Conservation (phyloP, 2,888 invertebrate genomes). For the Tuta absoluta region DNA sequence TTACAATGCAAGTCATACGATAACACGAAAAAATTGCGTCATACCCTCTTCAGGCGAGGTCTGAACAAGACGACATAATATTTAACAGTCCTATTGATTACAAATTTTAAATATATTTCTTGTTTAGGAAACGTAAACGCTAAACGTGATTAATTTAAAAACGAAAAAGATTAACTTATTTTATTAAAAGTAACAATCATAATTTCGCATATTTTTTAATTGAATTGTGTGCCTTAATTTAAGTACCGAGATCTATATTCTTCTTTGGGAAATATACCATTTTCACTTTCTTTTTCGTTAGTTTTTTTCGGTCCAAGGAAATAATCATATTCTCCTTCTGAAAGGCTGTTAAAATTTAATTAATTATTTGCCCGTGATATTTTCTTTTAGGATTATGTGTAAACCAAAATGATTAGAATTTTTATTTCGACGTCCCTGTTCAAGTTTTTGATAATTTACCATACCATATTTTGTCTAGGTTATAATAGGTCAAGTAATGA, state of each 20-base stretch:
- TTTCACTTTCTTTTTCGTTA: background rate
- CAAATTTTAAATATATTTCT: background rate
- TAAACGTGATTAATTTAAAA: no score
- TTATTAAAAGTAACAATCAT: no score
- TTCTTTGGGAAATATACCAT: background rate
- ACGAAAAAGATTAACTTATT: no score
- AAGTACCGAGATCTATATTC: background rate
- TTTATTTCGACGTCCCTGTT: no score
- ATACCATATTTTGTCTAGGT: no score
- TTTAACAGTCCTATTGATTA: background rate
- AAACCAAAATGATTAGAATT: no score
- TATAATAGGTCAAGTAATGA: no score
- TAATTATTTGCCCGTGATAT: background rate
- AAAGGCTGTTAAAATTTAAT: constrained; percentile 16
- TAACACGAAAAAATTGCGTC: background rate
- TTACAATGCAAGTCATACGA: background rate
- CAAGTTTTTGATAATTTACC: no score
- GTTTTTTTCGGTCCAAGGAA: constrained; percentile 19
- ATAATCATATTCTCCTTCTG: constrained; percentile 29
- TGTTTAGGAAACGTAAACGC: background rate
- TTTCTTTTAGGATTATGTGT: no score
- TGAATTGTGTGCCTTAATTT: background rate
- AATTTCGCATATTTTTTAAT: no score
- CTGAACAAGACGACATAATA: background rate
- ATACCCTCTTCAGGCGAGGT: background rate